These are phyloP conservation scores for Dryobotodes eremita DNA, from an alignment of 2,888 invertebrate genomes.

Conservation along the genomic window DNA sequence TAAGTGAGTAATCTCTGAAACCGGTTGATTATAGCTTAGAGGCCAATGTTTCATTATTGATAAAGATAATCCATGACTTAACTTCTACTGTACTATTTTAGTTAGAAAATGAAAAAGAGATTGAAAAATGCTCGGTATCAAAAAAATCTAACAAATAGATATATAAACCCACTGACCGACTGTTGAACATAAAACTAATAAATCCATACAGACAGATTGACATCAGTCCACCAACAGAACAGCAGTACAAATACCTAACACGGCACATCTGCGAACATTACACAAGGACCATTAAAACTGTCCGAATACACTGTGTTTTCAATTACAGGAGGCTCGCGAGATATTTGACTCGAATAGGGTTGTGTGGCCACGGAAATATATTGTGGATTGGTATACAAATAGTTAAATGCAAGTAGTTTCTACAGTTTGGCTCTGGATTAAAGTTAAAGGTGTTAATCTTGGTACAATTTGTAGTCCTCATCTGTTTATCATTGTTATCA, in stretches of 20 bases:
- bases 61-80: not conserved
- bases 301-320: constrained; percentile 88
- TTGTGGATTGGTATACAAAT: not conserved
- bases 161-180: constrained; percentile 30
- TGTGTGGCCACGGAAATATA: constrained; percentile 49
- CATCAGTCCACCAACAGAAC: constrained; percentile 13
- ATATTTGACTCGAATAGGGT: constrained; percentile 84
- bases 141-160: not conserved
- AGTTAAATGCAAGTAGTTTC: not conserved
- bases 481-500: too few species aligned
- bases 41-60: too few species aligned
- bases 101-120: not conserved
- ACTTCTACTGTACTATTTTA: not conserved
- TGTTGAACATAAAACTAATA: constrained; percentile 29
- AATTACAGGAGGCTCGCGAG: constrained; percentile 89
- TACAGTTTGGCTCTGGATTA: not conserved
- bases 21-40: not conserved
- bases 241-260: constrained; percentile 64
- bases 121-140: not conserved
- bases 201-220: constrained; percentile 15
- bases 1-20: not conserved
- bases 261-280: constrained; percentile 72
- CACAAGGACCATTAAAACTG: constrained; percentile 88
- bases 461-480: too few species aligned
- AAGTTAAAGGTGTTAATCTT: too few species aligned